Evolutionary conservation across 2,888 invertebrate genomes (phyloP), one percentile per base, ranked within the genome.

Genomic region (Drosophila dives): DNA sequence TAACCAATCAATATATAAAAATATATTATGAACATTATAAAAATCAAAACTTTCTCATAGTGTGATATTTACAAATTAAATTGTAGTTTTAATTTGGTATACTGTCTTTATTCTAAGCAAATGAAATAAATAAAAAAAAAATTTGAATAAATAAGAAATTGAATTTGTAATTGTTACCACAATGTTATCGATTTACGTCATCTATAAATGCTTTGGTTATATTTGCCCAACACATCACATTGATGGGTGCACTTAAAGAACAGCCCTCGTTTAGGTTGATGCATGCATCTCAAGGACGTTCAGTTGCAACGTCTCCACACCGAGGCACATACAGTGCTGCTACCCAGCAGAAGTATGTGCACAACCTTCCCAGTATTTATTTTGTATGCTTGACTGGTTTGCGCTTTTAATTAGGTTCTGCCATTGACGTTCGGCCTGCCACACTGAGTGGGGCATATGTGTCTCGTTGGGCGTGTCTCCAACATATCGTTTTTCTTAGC

Each of bases 331-430:
- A 6, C n/a, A 50, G 17, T 29, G 11, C 23, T 23, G 23, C 23
- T 23, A 23, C 23, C 23, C 23, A 38, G 60, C 29, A 62, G 20
- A 72, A 72, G 67, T 62, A 72, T 72, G 58, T 67, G 73, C 53
- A 38, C 33, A 56, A 17, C 38, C 48, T 53, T 58, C 33, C 36
- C 45, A 49, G 71, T 72, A 68, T 72, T 68, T 68, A 64, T 59
- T 70, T 53, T 54, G 64, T 40, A 62, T 58, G 45, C 63, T 55
- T 56, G 72, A 64, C 64, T 65, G 61, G 29, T 38, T 50, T 42
- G 45, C 32, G 40, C 29, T 80, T 80, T 80, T 80, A 79, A 80
- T 79, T 80, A 79, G 66, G 74, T 80, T 80, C 79, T 76, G 79
- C 53, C 51, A 71, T 36, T 60, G 48, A 64, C 36, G 64, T 17